A percentile compares a stretch with the other conserved stretches of the same genome.
These are phyloP conservation scores for Drosophila cardini DNA, from an alignment of 1,140 invertebrate species.

Conservation along the genomic window DNA sequence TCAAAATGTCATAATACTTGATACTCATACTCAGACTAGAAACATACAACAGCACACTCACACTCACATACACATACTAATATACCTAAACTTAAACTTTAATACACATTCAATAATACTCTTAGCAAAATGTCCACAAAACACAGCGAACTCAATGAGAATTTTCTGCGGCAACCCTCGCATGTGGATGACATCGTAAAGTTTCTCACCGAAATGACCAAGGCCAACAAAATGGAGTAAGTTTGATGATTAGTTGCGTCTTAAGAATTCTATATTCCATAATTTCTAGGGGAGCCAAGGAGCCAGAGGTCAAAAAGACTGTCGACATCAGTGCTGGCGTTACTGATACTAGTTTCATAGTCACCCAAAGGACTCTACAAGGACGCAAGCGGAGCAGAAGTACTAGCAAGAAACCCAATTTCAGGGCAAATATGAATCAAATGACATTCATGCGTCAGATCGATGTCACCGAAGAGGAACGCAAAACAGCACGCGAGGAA, in stretches of 20 bases:
- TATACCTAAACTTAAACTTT: background rate
- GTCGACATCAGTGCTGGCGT: constrained; percentile 34
- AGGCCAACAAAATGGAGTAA: constrained; percentile 53
- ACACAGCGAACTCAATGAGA: constrained; percentile 29
- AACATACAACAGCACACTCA: background rate
- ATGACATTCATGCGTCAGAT: constrained; percentile 58
- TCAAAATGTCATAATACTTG: constrained; percentile 14
- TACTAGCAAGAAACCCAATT: background rate
- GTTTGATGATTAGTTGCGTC: background rate
- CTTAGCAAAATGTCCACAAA: background rate
- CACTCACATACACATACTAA: background rate
- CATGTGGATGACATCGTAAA: constrained; percentile 35
- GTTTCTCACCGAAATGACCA: constrained; percentile 39
- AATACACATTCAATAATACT: constrained; percentile 6
- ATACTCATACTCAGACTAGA: constrained; percentile 1
- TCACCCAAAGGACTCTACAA: background rate
- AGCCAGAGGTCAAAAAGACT: constrained; percentile 40
- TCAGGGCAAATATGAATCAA: constrained; percentile 26
- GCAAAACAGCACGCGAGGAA: constrained; percentile 21
- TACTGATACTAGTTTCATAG: constrained; percentile 29
- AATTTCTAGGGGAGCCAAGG: constrained; percentile 25
- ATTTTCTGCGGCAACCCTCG: constrained; percentile 36
- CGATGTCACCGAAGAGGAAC: constrained; percentile 19
- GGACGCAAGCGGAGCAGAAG: constrained; percentile 1
- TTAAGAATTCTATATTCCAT: background rate